phyloP scores from a whole-genome alignment of 2,888 invertebrate genomes.

The Heliconius ethilla region DNA sequence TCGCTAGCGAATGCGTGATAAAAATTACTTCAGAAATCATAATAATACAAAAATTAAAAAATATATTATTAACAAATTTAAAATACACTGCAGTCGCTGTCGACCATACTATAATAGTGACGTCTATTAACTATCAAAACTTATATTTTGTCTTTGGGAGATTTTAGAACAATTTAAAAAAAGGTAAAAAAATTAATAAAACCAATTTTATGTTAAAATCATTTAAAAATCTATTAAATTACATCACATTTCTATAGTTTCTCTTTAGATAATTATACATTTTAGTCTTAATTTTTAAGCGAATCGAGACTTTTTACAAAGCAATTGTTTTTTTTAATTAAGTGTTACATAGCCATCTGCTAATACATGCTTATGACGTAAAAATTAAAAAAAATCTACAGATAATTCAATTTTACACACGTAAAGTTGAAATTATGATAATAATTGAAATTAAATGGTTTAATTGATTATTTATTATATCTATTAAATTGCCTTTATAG shows the following conservation, averaged over 20 bases:
- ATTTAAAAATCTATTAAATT: slow-evolving; percentile 43
- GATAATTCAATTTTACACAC: slow-evolving; percentile 24
- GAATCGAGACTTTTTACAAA: slow-evolving; percentile 25
- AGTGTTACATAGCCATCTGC: slow-evolving; percentile 3
- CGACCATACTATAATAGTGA: background rate
- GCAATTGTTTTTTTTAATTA: background rate
- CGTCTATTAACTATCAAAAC: background rate
- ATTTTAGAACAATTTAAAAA: background rate
- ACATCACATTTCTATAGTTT: slow-evolving; percentile 49
- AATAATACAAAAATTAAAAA: background rate
- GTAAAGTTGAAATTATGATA: slow-evolving; percentile 18
- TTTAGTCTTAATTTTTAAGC: slow-evolving; percentile 34
- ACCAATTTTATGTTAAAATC: slow-evolving; percentile 19
- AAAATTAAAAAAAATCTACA: slow-evolving; percentile 2
- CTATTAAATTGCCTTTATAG: slow-evolving; percentile 1
- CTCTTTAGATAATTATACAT: slow-evolving; percentile 33
- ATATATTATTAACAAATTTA: background rate
- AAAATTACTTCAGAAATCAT: background rate
- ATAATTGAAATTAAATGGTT: slow-evolving; percentile 6
- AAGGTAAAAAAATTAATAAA: background rate
- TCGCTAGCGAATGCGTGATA: slow-evolving; percentile 21
- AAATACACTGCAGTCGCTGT: background rate
- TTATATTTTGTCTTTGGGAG: background rate
- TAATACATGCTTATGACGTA: slow-evolving; percentile 18
- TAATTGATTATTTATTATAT: slow-evolving; percentile 3